These are phyloP conservation scores for Burhinus bistriatus DNA, from an alignment of 2,113 vertebrate genomes.

Conservation along the genomic window DNA sequence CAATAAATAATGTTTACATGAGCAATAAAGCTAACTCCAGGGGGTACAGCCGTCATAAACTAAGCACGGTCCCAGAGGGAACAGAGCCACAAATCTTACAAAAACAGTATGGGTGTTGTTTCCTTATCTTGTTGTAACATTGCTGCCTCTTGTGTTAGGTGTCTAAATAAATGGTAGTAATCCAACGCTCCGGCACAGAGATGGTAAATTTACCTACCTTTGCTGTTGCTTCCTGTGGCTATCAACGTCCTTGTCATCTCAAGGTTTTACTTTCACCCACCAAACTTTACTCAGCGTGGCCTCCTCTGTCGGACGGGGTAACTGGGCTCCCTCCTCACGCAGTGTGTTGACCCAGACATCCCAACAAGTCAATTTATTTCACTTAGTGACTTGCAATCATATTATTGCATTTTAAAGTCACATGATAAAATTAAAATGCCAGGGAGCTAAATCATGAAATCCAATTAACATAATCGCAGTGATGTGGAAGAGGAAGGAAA, in stretches of 20 bases:
- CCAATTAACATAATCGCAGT: background rate
- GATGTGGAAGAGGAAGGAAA: background rate
- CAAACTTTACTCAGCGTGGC: background rate
- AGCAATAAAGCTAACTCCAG: conserved; percentile 25
- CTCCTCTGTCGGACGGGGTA: background rate
- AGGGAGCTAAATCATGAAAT: background rate
- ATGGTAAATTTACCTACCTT: background rate
- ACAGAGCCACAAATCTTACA: background rate
- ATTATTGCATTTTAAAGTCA: background rate
- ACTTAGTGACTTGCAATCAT: background rate
- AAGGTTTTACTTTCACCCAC: background rate
- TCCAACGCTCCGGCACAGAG: background rate
- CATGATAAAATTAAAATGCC: background rate
- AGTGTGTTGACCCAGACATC: background rate
- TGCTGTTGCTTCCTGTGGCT: background rate
- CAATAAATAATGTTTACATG: background rate
- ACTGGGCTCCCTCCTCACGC: background rate
- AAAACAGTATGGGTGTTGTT: background rate
- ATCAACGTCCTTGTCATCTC: background rate
- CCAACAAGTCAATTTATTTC: background rate
- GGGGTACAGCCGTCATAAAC: background rate
- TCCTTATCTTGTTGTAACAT: background rate
- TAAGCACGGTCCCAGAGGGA: background rate
- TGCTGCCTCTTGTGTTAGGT: background rate
- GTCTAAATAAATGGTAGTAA: background rate